Evolutionary conservation across 2,113 vertebrate species (phyloP), one percentile per base, ranked within the genome.

Genomic region (Hydrochoerus hydrochaeris): DNA sequence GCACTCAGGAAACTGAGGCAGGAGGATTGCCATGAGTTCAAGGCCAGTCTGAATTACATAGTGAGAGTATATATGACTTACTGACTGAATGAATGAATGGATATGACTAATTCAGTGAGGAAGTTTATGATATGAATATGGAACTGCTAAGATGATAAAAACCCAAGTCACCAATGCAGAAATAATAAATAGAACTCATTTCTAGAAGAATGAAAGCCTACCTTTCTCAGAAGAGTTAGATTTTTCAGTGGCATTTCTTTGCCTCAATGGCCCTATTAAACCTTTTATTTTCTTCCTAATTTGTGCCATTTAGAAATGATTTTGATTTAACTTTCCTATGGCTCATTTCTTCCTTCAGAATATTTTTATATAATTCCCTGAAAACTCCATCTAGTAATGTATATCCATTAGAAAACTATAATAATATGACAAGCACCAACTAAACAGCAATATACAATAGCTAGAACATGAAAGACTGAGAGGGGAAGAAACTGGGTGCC

Each of bases 241-340:
- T 91, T 81, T 97, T 96, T 85, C 54, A 30, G 46, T 85, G 35
- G 52, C 71, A 88, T 95, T 90, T 94, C 88, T 95, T 96, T 97
- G 49, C 87, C 83, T 83, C 41, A 26, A 35, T 88, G 71, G 44
- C 44, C 90, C 86, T 95, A 83, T 97, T 97, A 95, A 96, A 49
- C 26, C 62, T 84, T 96, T 95, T 96, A 94, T 97, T 98, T 97
- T 97, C 88, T 91, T 82, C 65, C 87, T 95, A 95, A 97, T 97
- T 96, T 96, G 84, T 96, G 49, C 91, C 96, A 93, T 95, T 97
- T 94, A 96, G 67, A 96, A 95, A 90, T 97, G 95, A 90, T 97
- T 97, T 97, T 97, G 90, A 96, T 92, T 98, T 97, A 97, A 97
- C 88, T 95, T 98, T 88, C 38, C 71, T 85, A 97, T 83, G 90